Percentiles rank a stretch among this genome's conserved stretches.
Evolutionary conservation across 1,140 invertebrate genomes (phyloP).

Genomic region (Sitophilus oryzae): DNA sequence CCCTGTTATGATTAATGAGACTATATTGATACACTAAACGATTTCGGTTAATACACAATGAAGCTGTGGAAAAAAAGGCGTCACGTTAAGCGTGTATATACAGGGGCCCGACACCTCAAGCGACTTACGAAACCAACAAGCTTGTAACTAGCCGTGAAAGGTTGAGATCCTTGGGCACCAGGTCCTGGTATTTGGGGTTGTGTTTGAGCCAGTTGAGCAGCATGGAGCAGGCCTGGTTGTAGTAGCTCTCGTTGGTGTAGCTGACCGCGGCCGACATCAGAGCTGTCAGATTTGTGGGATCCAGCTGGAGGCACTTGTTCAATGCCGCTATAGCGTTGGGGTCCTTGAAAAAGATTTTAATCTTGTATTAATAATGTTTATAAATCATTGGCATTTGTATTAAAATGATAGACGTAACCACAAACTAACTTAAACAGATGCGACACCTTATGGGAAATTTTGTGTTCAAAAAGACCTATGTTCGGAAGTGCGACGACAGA

Average conservation of each 20-base stretch:
- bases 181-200: conserved; percentile 77
- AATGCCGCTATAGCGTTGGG: conserved; percentile 83
- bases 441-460: no score
- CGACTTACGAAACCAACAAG: conserved; percentile 41
- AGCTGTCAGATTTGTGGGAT: conserved; percentile 75
- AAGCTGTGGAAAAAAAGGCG: no score
- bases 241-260: conserved; percentile 91
- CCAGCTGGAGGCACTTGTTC: conserved; percentile 75
- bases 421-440: no score
- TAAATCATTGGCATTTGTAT: background rate
- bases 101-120: conserved; percentile 14
- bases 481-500: no score
- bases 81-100: no score
- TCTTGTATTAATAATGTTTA: background rate
- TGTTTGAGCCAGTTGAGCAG: conserved; percentile 78
- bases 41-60: no score
- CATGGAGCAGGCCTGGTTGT: conserved; percentile 65
- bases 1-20: no score
- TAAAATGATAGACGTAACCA: no score
- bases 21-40: no score
- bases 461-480: no score
- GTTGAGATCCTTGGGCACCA: conserved; percentile 53
- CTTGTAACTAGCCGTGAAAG: conserved; percentile 45
- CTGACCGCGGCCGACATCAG: conserved; percentile 88
- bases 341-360: conserved; percentile 51